These are phyloP conservation scores for Pseudomugil gertrudae DNA, from an alignment of 2,797 vertebrate genomes.

Conservation along the genomic window DNA sequence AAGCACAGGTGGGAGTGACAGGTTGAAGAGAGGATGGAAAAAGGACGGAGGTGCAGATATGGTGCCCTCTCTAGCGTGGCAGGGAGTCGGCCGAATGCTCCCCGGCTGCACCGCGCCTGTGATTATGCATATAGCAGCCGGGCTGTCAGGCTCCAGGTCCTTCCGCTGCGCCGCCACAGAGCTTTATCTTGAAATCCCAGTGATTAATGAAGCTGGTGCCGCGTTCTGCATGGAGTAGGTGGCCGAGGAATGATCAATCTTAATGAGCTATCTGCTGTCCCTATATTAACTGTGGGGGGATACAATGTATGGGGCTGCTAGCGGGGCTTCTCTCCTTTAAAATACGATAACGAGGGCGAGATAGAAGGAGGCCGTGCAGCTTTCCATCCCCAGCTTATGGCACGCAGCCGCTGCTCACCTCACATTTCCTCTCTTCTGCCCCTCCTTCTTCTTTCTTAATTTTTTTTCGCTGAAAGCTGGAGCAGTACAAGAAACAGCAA, in stretches of 20 bases:
- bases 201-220: conserved; percentile 82
- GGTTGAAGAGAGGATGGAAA: conserved; percentile 40
- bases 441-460: background rate
- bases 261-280: conserved; percentile 83
- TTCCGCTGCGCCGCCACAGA: conserved; percentile 44
- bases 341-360: conserved; percentile 78
- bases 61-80: conserved; percentile 44
- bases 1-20: conserved; percentile 30
- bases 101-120: conserved; percentile 43
- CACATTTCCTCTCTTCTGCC: conserved; percentile 21
- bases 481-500: conserved; percentile 46
- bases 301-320: conserved; percentile 72
- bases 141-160: conserved; percentile 67
- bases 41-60: conserved; percentile 47
- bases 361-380: conserved; percentile 52
- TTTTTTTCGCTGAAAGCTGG: conserved; percentile 34
- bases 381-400: conserved; percentile 56
- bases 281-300: conserved; percentile 76
- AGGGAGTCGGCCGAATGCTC: conserved; percentile 48
- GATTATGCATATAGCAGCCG: conserved; percentile 65
- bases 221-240: conserved; percentile 71
- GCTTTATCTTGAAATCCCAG: conserved; percentile 78
- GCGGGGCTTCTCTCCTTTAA: conserved; percentile 75
- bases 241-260: conserved; percentile 82
- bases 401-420: conserved; percentile 49